phyloP scores from a whole-genome alignment of 1,140 invertebrate genomes.

The Caenorhabditis latens region DNA sequence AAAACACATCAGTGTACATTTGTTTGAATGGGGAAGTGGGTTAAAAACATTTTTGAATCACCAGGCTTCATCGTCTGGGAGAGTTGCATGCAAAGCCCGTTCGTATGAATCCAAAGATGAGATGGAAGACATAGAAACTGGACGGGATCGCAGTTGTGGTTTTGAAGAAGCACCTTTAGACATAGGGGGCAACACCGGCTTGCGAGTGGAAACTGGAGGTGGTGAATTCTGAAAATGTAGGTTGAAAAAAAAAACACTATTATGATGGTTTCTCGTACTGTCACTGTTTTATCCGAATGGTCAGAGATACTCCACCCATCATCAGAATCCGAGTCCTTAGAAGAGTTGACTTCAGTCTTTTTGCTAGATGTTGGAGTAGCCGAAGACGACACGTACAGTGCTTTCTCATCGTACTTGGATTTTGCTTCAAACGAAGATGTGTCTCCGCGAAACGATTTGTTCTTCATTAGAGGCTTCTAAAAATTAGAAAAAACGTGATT shows the following conservation, averaged over 20 bases:
- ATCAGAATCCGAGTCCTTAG: not conserved
- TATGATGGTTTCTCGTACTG: not conserved
- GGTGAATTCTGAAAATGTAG: not conserved
- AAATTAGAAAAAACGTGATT: too few relatives aligned
- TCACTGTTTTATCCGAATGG: not conserved
- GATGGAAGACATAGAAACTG: not conserved
- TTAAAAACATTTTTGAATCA: slow-evolving; percentile 4
- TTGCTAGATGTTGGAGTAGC: not conserved
- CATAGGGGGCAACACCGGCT: not conserved
- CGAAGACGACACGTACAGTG: not conserved
- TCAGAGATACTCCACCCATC: not conserved
- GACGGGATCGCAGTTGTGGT: not conserved
- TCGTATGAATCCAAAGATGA: not conserved
- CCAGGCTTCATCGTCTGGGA: not conserved
- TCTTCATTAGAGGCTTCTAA: too few relatives aligned
- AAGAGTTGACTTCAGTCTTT: not conserved
- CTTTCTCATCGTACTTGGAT: not conserved
- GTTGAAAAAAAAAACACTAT: not conserved
- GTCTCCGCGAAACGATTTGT: too few relatives aligned
- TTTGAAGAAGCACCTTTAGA: not conserved
- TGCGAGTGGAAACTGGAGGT: not conserved
- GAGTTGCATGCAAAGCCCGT: not conserved
- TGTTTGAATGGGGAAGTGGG: not conserved
- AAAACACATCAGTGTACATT: not conserved
- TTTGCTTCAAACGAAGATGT: not conserved